Evolutionary conservation across 1,140 invertebrate species (phyloP), one percentile per base, ranked within the genome.

Genomic region (Drosophila navojoa): DNA sequence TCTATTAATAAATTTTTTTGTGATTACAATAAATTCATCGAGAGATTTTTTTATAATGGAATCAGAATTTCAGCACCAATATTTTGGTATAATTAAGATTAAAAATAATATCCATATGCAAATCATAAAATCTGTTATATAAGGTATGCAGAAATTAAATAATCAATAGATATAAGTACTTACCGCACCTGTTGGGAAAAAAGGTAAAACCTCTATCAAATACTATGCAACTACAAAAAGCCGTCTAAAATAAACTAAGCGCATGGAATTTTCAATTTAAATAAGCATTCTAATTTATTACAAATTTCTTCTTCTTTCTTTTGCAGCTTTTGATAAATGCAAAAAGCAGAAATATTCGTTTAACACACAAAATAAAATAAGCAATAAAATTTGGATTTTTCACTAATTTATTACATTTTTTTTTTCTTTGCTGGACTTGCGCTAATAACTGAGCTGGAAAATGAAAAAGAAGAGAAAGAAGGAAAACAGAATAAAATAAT

Each of bases 401-500:
- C 58, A 45, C 85, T 89, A 89, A 76, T 90, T 89, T 89, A 89
- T 90, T 84, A 89, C 80, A 84, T 80, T 38, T 61, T 57, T 52
- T 71, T 52, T 87, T 71, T 79, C 35, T 38, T 38, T 13, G 35
- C 35, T 64, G 22, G 70, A 52, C 55, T 81, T 79, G 60, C 59
- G 64, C 75, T 90, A 89, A 71, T 79, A 89, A 90, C 85, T 90
- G 85, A 89, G 84, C 84, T 89, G 84, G 55, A 89, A 89, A 84
- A 84, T 80, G 80, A 52, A 22, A 75, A 72, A 73, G 47, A 76
- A 60, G 35, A 55, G 25, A 52, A 58, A 77, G 66, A 22, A 22
- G 19, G 19, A 77, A 61, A 69, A 52, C 16, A 71, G 57, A 69
- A 75, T 42, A 50, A 61, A 76, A 82, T 79, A 44, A 73, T 70